A percentile compares a stretch with the other conserved stretches of the same genome.
phyloP scores from a whole-genome alignment of 2,797 vertebrate species.

The Microcaecilia unicolor region DNA sequence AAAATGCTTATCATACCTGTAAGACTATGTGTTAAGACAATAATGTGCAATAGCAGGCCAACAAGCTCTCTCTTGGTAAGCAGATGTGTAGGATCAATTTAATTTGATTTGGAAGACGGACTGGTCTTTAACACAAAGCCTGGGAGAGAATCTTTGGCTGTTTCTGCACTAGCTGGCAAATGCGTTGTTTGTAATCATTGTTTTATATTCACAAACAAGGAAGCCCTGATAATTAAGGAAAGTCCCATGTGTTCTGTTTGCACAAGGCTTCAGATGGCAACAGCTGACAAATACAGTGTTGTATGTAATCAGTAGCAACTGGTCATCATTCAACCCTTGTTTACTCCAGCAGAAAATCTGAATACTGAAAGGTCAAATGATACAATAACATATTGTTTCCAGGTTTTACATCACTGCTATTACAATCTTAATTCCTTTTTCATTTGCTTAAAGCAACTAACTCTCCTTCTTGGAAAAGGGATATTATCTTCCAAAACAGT shows the following conservation, averaged over 20 bases:
- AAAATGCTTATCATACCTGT: conserved; percentile 42
- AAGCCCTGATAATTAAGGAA: rapidly evolving
- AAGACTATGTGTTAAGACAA: conserved; percentile 14
- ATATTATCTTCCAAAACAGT: not conserved
- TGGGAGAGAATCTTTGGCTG: not conserved
- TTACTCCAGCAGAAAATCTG: conserved; percentile 5
- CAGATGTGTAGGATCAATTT: conserved; percentile 13
- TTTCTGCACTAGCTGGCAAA: not conserved
- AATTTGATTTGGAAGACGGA: conserved; percentile 6
- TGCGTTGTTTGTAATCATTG: rapidly evolving
- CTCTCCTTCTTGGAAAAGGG: not conserved
- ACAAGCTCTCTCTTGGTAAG: conserved; percentile 16
- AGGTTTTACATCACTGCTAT: not conserved
- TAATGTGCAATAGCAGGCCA: not conserved
- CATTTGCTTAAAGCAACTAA: not conserved
- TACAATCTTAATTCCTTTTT: not conserved
- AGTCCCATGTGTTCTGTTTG: not conserved
- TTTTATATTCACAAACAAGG: not conserved
- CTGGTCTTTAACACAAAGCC: not conserved
- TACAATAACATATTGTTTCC: not conserved
- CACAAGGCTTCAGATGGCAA: not conserved
- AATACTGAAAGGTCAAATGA: not conserved
- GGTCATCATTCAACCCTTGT: not conserved
- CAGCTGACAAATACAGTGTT: not conserved
- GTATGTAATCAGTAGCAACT: not conserved